These are phyloP conservation scores for Elysia crispata DNA, from an alignment of 2,888 invertebrate species.

Conservation along the genomic window DNA sequence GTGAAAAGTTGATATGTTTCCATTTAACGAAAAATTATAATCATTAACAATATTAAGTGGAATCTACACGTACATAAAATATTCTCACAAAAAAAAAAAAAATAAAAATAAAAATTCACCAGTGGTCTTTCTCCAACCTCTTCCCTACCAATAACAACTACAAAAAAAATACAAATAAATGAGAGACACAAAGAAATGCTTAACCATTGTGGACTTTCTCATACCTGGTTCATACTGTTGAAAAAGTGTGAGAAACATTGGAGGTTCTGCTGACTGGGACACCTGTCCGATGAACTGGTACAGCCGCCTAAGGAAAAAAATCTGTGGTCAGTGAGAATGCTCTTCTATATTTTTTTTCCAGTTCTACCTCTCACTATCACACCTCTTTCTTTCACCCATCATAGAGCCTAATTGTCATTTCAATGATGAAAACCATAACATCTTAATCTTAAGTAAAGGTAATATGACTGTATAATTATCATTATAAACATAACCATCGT, in stretches of 20 bases:
- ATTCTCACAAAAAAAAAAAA: neutral
- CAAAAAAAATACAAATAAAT: neutral
- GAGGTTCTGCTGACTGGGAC: conserved; percentile 86
- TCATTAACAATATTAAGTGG: neutral
- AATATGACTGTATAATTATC: too few species aligned
- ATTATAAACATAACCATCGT: too few species aligned
- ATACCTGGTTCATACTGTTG: conserved; percentile 79
- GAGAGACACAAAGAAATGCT: neutral
- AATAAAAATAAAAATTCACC: neutral
- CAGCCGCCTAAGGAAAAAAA: conserved; percentile 81
- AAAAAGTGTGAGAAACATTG: conserved; percentile 88
- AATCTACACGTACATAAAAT: neutral
- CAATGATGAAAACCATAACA: too few species aligned
- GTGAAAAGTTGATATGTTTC: too few species aligned
- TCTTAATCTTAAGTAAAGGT: too few species aligned
- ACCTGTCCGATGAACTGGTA: conserved; percentile 91
- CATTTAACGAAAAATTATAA: too few species aligned
- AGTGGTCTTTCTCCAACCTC: neutral
- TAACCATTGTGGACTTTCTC: conserved; percentile 78
- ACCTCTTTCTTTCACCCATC: too few species aligned
- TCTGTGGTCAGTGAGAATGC: too few species aligned
- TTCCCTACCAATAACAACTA: neutral
- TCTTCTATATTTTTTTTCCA: too few species aligned
- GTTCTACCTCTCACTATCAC: too few species aligned
- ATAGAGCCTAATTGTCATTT: too few species aligned